Percentiles rank a stretch among this genome's conserved stretches.
These are phyloP conservation scores for Parasteatoda lunata DNA, from an alignment of 2,888 invertebrate species.

Conservation along the genomic window DNA sequence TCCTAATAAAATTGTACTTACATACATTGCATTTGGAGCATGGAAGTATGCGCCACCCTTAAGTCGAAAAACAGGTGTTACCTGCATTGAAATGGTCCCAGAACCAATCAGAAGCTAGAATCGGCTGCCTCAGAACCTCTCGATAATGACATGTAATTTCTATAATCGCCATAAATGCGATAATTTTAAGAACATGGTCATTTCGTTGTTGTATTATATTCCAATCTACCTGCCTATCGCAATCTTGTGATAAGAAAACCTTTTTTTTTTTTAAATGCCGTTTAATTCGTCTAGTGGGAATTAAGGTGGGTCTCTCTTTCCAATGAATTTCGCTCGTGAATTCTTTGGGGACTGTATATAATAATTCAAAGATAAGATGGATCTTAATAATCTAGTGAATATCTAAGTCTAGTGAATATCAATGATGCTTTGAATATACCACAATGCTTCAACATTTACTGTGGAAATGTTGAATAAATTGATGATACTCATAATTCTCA, in stretches of 20 bases:
- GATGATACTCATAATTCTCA: too few species aligned
- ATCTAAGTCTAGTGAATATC: too few species aligned
- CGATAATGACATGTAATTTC: conserved; percentile 68
- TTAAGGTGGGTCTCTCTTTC: conserved; percentile 52
- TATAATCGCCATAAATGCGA: conserved; percentile 66
- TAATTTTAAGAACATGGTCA: conserved; percentile 66
- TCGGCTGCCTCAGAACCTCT: conserved; percentile 50
- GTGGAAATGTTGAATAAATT: too few species aligned
- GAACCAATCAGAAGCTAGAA: conserved; percentile 53
- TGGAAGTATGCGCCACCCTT: conserved; percentile 33
- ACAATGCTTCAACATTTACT: too few species aligned
- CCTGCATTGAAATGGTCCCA: conserved; percentile 27
- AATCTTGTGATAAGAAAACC: conserved; percentile 44
- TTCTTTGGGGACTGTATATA: conserved; percentile 21
- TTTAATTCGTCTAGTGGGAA: conserved; percentile 52
- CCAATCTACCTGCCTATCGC: conserved; percentile 45
- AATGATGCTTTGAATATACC: too few species aligned
- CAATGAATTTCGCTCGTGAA: conserved; percentile 16
- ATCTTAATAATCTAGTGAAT: too few species aligned
- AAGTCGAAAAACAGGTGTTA: conserved; percentile 63
- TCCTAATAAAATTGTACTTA: conserved; percentile 5
- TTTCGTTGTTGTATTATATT: conserved; percentile 60
- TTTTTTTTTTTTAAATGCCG: conserved; percentile 45
- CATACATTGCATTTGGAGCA: conserved; percentile 24
- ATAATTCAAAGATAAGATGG: background rate